Evolutionary conservation across 2,888 invertebrate species (phyloP), one percentile per base, ranked within the genome.

Genomic region (Andrena hattorfiana): DNA sequence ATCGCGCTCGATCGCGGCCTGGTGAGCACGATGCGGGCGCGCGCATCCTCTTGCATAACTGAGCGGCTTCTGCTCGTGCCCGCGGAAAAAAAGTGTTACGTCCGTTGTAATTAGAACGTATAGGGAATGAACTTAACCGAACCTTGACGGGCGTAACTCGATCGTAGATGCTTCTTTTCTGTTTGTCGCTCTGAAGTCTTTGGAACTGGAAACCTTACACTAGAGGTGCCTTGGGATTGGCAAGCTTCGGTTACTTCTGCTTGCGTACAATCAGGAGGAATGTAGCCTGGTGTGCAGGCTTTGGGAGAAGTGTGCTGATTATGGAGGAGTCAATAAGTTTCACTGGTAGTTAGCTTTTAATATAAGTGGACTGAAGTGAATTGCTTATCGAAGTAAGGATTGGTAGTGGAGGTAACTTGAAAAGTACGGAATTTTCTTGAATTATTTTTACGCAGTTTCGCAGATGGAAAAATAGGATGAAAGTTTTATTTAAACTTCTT

Each of bases 21-120:
- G 28, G n/a, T 70, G 69, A 69, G 56, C 66, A 49, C 20, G 67
- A 20, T 32, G 23, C 56, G 42, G 13, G 56, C 60, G 49, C 23
- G 6, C 26, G 26, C 54, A 42, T 69, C 51, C 13, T 77, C 84
- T 84, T 83, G 82, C 84, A 67, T 83, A 84, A 83, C 72, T 54
- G 60, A 51, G 28, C 56, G 51, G 23, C 23, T 4, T 26, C 42
- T 13, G 42, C 42, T 42, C 4, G 42, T 1, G 56, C 56, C 5
- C 48, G 32, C 56, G 30, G 70, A 56, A 32, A 77, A 83, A 70
- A 85, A 84, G 81, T 74, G 78, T 85, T 84, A 84, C 84, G 63
- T 48, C 68, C 63, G 70, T 71, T 59, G 77, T 60, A 69, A 75
- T 78, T 64, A 42, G 64, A 48, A 64, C 64, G 64, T 26, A 28